These are phyloP conservation scores for Meiosimyza decipiens DNA, from an alignment of 2,888 invertebrate genomes.

Conservation along the genomic window DNA sequence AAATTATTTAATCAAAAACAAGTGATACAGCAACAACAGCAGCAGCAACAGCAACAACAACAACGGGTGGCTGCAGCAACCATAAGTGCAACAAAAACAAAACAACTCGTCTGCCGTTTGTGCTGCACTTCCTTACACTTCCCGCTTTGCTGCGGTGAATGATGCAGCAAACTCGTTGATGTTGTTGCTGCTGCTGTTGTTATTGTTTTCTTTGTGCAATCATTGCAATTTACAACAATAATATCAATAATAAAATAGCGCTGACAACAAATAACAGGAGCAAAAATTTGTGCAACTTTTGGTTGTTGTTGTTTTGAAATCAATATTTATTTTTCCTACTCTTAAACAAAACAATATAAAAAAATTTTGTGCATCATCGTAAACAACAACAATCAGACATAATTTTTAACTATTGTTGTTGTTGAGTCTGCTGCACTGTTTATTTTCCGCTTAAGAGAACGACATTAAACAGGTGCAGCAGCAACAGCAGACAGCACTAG, in stretches of 20 bases:
- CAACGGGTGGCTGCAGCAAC: neutral
- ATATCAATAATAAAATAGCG: too few relatives aligned
- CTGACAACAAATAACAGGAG: too few relatives aligned
- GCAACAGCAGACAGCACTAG: neutral
- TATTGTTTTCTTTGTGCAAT: conserved; percentile 21
- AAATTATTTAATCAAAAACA: conserved; percentile 41
- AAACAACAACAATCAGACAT: neutral
- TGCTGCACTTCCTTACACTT: conserved; percentile 16
- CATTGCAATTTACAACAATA: too few relatives aligned
- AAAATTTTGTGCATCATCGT: neutral
- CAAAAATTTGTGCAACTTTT: too few relatives aligned
- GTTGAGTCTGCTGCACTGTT: conserved; percentile 4
- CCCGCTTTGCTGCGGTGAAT: neutral
- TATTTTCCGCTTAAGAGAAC: conserved; percentile 15
- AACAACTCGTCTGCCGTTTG: neutral
- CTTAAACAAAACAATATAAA: too few relatives aligned
- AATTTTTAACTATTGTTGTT: neutral
- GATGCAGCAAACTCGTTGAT: neutral
- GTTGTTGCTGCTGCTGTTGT: conserved; percentile 10
- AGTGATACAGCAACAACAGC: conserved; percentile 29
- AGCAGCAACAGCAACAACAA: conserved; percentile 16
- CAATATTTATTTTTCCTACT: too few relatives aligned
- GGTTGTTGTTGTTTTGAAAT: too few relatives aligned
- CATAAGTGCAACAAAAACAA: conserved; percentile 1
- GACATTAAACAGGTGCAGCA: conserved; percentile 23